These are phyloP conservation scores for Dendrolimus kikuchii DNA, from an alignment of 1,140 invertebrate species.

Conservation along the genomic window DNA sequence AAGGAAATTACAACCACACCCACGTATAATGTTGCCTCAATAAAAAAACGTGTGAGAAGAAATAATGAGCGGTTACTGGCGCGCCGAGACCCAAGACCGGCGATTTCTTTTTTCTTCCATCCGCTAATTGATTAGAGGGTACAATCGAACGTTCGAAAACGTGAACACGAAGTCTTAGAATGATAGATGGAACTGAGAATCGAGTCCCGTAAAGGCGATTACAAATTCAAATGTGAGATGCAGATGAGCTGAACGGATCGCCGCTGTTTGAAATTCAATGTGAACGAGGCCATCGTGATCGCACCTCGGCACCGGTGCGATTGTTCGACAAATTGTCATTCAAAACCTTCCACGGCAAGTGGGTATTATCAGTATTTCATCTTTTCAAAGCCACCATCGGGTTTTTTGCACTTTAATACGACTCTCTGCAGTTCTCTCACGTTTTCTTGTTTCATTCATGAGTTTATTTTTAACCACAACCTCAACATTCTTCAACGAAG, in stretches of 20 bases:
- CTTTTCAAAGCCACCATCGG: too few species aligned
- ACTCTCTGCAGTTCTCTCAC: too few species aligned
- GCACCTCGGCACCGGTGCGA: constrained; percentile 25
- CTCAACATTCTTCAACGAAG: too few species aligned
- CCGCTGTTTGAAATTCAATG: constrained; percentile 47
- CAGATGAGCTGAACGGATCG: constrained; percentile 42
- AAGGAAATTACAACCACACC: constrained; percentile 72
- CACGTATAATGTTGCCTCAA: constrained; percentile 72
- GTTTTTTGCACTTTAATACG: too few species aligned
- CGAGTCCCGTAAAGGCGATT: constrained; percentile 42
- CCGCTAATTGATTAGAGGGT: constrained; percentile 62
- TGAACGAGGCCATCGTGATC: constrained; percentile 37
- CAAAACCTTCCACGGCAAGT: constrained; percentile 16
- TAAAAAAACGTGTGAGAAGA: constrained; percentile 70
- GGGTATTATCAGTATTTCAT: background rate
- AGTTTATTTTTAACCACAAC: too few species aligned
- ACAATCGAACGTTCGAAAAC: constrained; percentile 20
- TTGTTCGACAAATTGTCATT: constrained; percentile 42
- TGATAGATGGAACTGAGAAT: constrained; percentile 47
- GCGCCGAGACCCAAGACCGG: constrained; percentile 42
- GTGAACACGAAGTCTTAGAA: constrained; percentile 29
- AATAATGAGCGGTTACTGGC: constrained; percentile 71
- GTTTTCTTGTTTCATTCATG: too few species aligned
- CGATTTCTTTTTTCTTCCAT: constrained; percentile 58
- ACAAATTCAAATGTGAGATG: constrained; percentile 59